Conservation (phyloP, 64 coral and sea anemone genomes). For the Actinia equina region DNA sequence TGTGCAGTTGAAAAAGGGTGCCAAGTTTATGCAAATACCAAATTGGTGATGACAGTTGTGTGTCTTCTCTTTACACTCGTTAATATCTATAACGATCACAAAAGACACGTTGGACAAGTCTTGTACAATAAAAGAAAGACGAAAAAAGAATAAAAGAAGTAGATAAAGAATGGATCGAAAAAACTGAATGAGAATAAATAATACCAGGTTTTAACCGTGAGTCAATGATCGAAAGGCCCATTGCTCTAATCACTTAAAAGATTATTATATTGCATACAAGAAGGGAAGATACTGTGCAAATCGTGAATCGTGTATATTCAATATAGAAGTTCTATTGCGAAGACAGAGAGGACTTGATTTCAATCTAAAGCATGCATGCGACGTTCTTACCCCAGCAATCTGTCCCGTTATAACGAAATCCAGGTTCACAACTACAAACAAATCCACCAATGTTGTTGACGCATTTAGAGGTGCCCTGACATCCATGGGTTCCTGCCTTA, state of each 20-base stretch:
- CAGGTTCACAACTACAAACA: conserved; percentile 62
- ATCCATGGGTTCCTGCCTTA: conserved; percentile 32
- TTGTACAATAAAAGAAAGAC: neutral
- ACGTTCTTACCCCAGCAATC: conserved; percentile 68
- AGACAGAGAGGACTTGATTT: too few species aligned
- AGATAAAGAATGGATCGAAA: too few species aligned
- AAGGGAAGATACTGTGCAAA: too few species aligned
- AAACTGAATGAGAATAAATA: too few species aligned
- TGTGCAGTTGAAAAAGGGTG: conserved; percentile 58
- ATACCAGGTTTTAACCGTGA: neutral
- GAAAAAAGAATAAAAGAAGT: neutral
- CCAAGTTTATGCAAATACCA: conserved; percentile 68
- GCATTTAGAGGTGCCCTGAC: conserved; percentile 58
- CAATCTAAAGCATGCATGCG: too few species aligned
- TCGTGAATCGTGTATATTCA: too few species aligned
- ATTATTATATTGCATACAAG: too few species aligned
- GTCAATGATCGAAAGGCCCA: neutral
- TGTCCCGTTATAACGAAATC: conserved; percentile 67
- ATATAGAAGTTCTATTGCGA: too few species aligned
- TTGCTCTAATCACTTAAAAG: too few species aligned
- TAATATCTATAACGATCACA: conserved; percentile 43
- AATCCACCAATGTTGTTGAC: conserved; percentile 57
- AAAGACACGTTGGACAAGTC: neutral
- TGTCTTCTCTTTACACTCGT: conserved; percentile 60
- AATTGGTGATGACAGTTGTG: conserved; percentile 66